phyloP scores from a whole-genome alignment of 2,797 vertebrate species.

The Danio albolineatus region DNA sequence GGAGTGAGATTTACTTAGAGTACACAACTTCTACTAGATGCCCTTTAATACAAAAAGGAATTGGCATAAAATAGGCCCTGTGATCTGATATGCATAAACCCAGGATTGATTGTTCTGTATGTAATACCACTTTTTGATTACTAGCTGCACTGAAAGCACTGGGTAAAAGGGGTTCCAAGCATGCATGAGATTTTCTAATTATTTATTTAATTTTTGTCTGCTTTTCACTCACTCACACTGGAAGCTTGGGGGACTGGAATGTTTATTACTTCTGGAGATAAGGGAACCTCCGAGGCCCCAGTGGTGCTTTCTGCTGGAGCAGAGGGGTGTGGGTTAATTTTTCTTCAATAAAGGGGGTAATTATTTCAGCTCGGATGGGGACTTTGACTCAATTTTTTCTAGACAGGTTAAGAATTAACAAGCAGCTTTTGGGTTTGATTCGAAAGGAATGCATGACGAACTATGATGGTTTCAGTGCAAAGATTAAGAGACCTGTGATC shows the following conservation, averaged over 20 bases:
- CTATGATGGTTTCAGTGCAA: conserved; percentile 26
- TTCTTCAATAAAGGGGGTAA: conserved; percentile 66
- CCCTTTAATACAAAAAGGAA: too few species aligned
- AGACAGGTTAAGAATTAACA: conserved; percentile 58
- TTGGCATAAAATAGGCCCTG: neutral
- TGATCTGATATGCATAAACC: neutral
- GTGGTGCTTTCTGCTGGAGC: conserved; percentile 49
- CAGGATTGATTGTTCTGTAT: conserved; percentile 12
- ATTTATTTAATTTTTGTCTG: conserved; percentile 45
- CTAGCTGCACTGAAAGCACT: conserved; percentile 13
- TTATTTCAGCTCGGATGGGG: conserved; percentile 64
- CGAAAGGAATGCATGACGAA: conserved; percentile 44
- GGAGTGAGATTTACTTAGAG: too few species aligned
- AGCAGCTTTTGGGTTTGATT: conserved; percentile 50
- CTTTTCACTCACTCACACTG: conserved; percentile 34
- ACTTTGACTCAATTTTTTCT: conserved; percentile 51
- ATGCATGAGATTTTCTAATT: conserved; percentile 37
- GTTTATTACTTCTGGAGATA: conserved; percentile 69
- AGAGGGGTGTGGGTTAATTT: conserved; percentile 60
- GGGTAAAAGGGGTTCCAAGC: conserved; percentile 12
- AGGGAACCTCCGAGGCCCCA: conserved; percentile 53
- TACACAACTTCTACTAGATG: too few species aligned
- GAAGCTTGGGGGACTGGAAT: conserved; percentile 61
- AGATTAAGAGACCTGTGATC: conserved; percentile 34
- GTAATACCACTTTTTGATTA: conserved; percentile 26